Percentiles rank a stretch among this genome's conserved stretches.
phyloP scores from a whole-genome alignment of 1,140 invertebrate genomes.

The Nasonia vitripennis region DNA sequence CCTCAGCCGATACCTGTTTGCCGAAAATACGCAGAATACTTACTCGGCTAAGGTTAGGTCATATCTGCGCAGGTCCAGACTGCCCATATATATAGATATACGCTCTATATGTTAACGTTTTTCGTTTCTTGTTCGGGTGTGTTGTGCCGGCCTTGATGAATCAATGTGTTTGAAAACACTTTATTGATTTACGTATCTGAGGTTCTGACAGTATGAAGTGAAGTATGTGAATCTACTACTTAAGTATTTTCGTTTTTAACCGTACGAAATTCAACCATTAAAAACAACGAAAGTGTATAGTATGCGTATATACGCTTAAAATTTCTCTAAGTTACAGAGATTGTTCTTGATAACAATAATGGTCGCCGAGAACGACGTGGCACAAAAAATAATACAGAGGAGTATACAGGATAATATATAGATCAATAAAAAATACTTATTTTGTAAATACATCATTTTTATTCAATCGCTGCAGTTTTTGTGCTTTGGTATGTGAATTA shows the following conservation, averaged over 20 bases:
- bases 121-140: too few relatives aligned
- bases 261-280: too few relatives aligned
- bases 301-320: too few relatives aligned
- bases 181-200: background rate
- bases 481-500: background rate
- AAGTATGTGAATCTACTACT: background rate
- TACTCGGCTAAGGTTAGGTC: background rate
- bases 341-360: background rate
- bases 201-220: background rate
- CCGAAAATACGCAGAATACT: background rate
- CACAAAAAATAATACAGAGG: background rate
- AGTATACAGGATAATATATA: too few relatives aligned
- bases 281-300: background rate
- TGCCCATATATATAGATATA: too few relatives aligned
- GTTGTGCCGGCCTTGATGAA: background rate
- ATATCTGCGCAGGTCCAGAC: background rate
- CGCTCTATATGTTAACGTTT: too few relatives aligned
- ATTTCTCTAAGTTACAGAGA: background rate
- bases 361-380: background rate
- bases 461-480: background rate
- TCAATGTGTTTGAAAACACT: background rate
- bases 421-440: background rate
- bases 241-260: background rate
- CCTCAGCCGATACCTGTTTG: background rate
- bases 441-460: background rate